These are phyloP conservation scores for Conopomorpha cramerella DNA, from an alignment of 1,140 invertebrate species.

Conservation along the genomic window DNA sequence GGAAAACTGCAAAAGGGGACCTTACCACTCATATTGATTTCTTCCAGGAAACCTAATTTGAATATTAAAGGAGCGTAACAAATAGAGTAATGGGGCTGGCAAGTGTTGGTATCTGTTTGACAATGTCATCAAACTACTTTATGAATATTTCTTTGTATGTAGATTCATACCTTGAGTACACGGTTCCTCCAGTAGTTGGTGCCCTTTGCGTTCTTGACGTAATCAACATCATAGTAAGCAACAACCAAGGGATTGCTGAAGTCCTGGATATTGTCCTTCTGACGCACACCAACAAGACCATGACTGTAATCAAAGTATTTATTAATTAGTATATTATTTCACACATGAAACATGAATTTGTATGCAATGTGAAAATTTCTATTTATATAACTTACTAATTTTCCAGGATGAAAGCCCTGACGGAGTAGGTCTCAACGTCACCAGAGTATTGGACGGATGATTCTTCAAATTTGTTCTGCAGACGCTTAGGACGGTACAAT, in stretches of 20 bases:
- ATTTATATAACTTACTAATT: constrained; percentile 85
- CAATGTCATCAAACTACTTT: too few species aligned
- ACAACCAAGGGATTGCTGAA: constrained; percentile 90
- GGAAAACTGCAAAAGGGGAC: too few species aligned
- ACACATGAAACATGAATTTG: background rate
- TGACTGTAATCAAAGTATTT: constrained; percentile 63
- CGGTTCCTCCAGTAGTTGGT: constrained; percentile 99
- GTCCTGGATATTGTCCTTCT: constrained; percentile 80
- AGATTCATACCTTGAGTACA: constrained; percentile 73
- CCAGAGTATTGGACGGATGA: constrained; percentile 76
- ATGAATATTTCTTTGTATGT: too few species aligned
- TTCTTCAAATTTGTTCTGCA: constrained; percentile 93
- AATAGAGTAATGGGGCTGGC: too few species aligned
- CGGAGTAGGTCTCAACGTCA: constrained; percentile 66
- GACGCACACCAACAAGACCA: constrained; percentile 90
- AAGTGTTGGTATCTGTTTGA: constrained; percentile 2
- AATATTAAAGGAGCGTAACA: constrained; percentile 3
- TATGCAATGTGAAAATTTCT: background rate
- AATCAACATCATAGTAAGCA: constrained; percentile 95
- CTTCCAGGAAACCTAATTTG: background rate
- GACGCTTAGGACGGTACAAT: constrained; percentile 84
- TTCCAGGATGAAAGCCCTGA: constrained; percentile 82
- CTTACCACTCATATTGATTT: too few species aligned
- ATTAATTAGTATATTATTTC: background rate
- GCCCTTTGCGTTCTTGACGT: constrained; percentile 94